Evolutionary conservation across 2,888 invertebrate species (phyloP).

Genomic region (Geophilus truncorum): DNA sequence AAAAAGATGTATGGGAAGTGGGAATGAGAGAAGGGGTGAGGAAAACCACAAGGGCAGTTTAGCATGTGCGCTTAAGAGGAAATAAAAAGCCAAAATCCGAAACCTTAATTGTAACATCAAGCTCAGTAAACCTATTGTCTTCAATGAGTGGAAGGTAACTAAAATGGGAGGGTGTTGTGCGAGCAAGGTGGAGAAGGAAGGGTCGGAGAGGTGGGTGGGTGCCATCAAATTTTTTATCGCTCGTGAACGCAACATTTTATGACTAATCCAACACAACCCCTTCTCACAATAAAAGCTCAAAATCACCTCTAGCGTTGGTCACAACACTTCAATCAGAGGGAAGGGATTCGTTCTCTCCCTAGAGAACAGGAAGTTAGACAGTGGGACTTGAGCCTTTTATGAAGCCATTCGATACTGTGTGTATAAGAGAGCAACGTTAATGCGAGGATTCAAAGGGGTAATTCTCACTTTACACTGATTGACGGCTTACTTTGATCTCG

Average conservation of each 20-base stretch:
- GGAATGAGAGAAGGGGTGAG: neutral
- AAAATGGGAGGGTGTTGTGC: neutral
- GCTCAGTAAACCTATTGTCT: slow-evolving; percentile 8
- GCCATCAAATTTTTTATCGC: slow-evolving; percentile 23
- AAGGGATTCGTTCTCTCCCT: slow-evolving; percentile 20
- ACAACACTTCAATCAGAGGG: slow-evolving; percentile 23
- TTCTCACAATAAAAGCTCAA: slow-evolving; percentile 17
- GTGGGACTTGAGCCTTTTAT: slow-evolving; percentile 24
- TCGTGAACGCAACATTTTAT: slow-evolving; percentile 23
- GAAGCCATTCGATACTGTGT: slow-evolving; percentile 27
- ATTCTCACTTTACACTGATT: slow-evolving; percentile 24
- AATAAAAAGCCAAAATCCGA: slow-evolving; percentile 15
- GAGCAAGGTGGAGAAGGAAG: neutral
- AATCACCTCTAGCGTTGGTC: slow-evolving; percentile 27
- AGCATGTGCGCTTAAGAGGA: slow-evolving; percentile 12
- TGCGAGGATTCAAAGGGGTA: slow-evolving; percentile 10
- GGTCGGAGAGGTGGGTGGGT: neutral
- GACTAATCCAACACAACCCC: slow-evolving; percentile 27
- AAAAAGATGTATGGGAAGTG: neutral
- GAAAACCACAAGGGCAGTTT: neutral
- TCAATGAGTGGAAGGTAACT: slow-evolving; percentile 22
- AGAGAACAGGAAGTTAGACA: slow-evolving; percentile 27
- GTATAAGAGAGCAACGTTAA: slow-evolving; percentile 27
- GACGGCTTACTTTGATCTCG: slow-evolving; percentile 27
- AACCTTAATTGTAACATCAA: slow-evolving; percentile 6